Evolutionary conservation across 2,113 vertebrate genomes (phyloP).

Genomic region (Hystrix cristata): DNA sequence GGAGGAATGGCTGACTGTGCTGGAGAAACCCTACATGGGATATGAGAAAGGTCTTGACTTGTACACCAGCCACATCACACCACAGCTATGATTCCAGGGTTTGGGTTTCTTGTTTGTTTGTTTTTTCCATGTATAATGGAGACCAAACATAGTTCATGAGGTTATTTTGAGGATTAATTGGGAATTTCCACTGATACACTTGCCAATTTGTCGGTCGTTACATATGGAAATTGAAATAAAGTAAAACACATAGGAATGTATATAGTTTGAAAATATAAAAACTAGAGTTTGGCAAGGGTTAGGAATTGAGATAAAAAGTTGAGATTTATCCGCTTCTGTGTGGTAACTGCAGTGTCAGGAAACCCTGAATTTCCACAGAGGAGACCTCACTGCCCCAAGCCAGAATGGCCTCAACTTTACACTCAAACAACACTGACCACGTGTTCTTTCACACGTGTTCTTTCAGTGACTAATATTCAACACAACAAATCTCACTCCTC

Average conservation of each 20-base stretch:
- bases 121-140: neutral
- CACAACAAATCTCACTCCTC: neutral
- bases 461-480: slow-evolving; percentile 4
- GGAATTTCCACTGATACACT: neutral
- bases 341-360: neutral
- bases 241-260: neutral
- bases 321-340: neutral
- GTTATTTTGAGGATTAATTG: neutral
- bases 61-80: accelerated
- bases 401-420: neutral
- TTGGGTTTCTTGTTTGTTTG: neutral
- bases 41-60: neutral
- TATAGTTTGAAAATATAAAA: neutral
- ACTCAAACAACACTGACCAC: neutral
- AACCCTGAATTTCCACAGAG: neutral
- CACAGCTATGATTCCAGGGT: neutral
- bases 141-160: neutral
- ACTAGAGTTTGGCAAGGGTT: neutral
- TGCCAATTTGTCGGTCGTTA: neutral
- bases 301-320: neutral
- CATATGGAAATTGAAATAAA: neutral
- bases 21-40: neutral
- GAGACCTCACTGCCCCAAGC: neutral
- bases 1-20: accelerated
- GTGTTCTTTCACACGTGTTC: neutral